Percentiles rank a stretch among this genome's conserved stretches.
These are phyloP conservation scores for Palaemon carinicauda DNA, from an alignment of 1,140 invertebrate species.

Conservation along the genomic window DNA sequence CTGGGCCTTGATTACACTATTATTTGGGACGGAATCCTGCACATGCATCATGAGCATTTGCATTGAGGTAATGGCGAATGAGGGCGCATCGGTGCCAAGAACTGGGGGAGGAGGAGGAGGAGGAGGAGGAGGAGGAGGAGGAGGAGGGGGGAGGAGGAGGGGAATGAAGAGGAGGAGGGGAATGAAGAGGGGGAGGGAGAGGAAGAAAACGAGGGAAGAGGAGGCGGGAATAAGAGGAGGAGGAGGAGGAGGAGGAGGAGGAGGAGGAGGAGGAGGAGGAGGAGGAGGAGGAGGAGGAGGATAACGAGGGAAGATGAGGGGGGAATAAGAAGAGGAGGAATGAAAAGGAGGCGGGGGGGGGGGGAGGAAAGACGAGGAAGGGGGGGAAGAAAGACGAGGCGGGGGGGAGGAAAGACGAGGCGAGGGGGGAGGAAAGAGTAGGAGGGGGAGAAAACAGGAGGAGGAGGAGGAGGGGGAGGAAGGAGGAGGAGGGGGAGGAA, in stretches of 20 bases:
- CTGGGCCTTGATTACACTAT: not conserved
- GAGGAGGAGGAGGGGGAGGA: too few species aligned
- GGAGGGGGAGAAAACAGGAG: not conserved
- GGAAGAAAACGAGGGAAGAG: not conserved
- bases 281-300: not conserved
- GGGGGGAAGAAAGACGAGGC: not conserved
- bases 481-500: too few species aligned
- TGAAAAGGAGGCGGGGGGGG: not conserved
- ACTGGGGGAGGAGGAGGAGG: too few species aligned
- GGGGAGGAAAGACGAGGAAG: too few species aligned
- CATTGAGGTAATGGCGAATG: not conserved
- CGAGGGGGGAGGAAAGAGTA: not conserved
- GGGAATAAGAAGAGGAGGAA: not conserved
- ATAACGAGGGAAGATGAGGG: too few species aligned
- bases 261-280: not conserved
- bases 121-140: not conserved
- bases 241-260: not conserved
- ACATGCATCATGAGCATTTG: too few species aligned
- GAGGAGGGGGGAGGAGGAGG: not conserved
- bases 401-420: not conserved
- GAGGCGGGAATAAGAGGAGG: too few species aligned
- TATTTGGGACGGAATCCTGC: not conserved
- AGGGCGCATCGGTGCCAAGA: not conserved
- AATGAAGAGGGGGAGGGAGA: not conserved
- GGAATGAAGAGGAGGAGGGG: not conserved